These are phyloP conservation scores for Latrodectus elegans DNA, from an alignment of 2,888 invertebrate species.

Conservation along the genomic window DNA sequence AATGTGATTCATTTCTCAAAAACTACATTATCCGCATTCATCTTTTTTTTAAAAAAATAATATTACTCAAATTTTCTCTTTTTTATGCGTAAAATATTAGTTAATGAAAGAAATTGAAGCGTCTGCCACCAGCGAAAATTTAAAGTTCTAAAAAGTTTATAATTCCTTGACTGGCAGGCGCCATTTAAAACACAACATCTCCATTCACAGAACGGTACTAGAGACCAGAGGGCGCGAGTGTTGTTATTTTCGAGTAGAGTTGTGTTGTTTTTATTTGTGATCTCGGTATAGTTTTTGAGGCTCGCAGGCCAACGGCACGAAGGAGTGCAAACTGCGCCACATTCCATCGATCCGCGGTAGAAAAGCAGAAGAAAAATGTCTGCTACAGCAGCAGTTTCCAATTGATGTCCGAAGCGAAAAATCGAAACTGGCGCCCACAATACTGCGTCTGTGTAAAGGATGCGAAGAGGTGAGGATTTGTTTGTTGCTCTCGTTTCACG, in stretches of 20 bases:
- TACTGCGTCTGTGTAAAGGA: neutral
- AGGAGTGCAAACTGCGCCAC: neutral
- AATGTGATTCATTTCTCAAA: too few species aligned
- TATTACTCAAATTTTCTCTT: too few species aligned
- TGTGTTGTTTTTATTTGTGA: conserved; percentile 10
- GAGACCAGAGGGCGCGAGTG: neutral
- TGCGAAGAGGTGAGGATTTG: conserved; percentile 1
- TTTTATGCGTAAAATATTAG: too few species aligned
- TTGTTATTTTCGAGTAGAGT: neutral
- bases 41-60: too few species aligned
- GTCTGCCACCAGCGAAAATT: too few species aligned
- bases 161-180: too few species aligned
- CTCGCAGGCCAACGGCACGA: neutral
- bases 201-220: neutral
- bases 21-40: too few species aligned
- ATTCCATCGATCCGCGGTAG: neutral
- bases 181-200: too few species aligned
- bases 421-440: neutral
- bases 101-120: too few species aligned
- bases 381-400: neutral
- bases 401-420: neutral
- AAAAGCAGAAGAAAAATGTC: neutral
- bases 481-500: neutral
- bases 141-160: too few species aligned
- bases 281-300: neutral